Evolutionary conservation across 2,113 vertebrate species (phyloP).

Genomic region (Tor tambroides): DNA sequence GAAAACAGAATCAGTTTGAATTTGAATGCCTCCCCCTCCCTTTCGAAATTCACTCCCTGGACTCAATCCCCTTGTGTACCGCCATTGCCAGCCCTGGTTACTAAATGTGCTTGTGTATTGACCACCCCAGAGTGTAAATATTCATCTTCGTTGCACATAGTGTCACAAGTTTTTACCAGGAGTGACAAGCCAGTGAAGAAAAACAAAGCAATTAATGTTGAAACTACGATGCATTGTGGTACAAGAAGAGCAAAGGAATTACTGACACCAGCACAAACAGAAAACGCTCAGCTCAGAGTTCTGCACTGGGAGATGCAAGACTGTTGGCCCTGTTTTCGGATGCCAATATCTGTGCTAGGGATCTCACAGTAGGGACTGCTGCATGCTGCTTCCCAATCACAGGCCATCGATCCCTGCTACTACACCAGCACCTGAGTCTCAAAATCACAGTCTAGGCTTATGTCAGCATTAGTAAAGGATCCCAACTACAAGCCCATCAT

Average conservation of each 20-base stretch:
- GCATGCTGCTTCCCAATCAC: slow-evolving; percentile 57
- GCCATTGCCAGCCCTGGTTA: not conserved
- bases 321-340: slow-evolving; percentile 44
- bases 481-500: slow-evolving; percentile 39
- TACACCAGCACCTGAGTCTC: slow-evolving; percentile 50
- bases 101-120: not conserved
- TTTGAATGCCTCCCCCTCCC: not conserved
- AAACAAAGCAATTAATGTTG: too few relatives aligned
- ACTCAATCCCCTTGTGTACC: not conserved
- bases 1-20: not conserved
- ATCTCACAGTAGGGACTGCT: slow-evolving; percentile 46
- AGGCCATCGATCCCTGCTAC: slow-evolving; percentile 60
- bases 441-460: slow-evolving; percentile 60
- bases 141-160: not conserved
- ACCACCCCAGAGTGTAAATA: not conserved
- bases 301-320: not conserved
- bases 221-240: not conserved
- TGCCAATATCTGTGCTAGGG: slow-evolving; percentile 57
- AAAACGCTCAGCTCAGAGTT: not conserved
- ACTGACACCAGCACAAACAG: not conserved
- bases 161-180: not conserved
- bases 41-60: not conserved
- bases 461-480: slow-evolving; percentile 62
- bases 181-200: not conserved
- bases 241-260: not conserved